Evolutionary conservation across 2,113 vertebrate species (phyloP), one percentile per base, ranked within the genome.

Genomic region (Menidia beryllina): DNA sequence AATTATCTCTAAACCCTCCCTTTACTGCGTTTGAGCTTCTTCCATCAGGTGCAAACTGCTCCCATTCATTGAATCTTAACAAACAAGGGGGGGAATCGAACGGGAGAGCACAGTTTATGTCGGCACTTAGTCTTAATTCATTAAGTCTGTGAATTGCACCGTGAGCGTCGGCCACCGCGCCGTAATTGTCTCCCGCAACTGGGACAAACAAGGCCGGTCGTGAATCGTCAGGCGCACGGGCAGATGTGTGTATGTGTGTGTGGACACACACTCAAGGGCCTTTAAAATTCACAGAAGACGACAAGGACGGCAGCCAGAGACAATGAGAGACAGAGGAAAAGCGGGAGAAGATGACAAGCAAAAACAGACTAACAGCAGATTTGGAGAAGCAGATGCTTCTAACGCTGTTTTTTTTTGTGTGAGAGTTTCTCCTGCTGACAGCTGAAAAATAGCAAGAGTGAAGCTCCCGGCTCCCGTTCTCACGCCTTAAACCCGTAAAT

Each of bases 61-160:
- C 48, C 49, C 48, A 48, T 81, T 75, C 47, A 77, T 36, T 24
- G 34, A 71, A 50, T 73, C 62, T 56, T 58, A 19, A 17, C 55
- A 75, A 73, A 75, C 34, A 48, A 80, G 60, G 45, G 68, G 36
- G 60, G 68, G 36, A 56, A 53, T 39, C 54, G 65, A 26, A 68
- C 68, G 68, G 0, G 57, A 60, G 58, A 69, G 52, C 0, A 23
- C 62, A 34, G 59, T 82, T 86, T 82, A 86, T 68, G 47, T 71
- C 81, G 56, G 60, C 78, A 73, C 75, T 84, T 82, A 75, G 79
- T 76, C 72, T 73, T 80, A 81, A 82, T 82, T 87, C 81, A 87
- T 84, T 86, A 81, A 73, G 72, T 67, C 48, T 38, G 62, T 15
- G 79, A 81, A 79, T n/a, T 75, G 63, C 65, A 72, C 73, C 49